Evolutionary conservation across 2,888 invertebrate genomes (phyloP), one percentile per base, ranked within the genome.

Genomic region (Agriopis aurantiaria): DNA sequence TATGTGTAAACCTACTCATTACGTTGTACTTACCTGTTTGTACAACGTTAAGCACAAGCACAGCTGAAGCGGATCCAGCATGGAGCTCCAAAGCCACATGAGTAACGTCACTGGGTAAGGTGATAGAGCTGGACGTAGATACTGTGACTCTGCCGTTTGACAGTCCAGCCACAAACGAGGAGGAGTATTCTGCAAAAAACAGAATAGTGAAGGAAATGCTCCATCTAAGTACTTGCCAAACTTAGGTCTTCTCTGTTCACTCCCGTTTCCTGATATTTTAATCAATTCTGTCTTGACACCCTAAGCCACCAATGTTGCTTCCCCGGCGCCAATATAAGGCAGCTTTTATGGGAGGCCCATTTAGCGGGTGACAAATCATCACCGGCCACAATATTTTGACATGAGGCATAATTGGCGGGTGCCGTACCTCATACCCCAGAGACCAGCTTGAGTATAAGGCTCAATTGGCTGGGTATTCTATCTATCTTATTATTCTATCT

Each of bases 21-120:
- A 41, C 8, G 41, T 41, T n/a, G 8, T 49, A n/a, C 49, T 48
- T 70, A 79, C 83, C 80, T 72, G 75, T 57, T 68, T 71, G 62
- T 43, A 63, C 14, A 12, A 84, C 71, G n/a, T 56, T 66, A 6
- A 80, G 66, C 49, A 80, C 71, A 1, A 93, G 82, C 3, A 89
- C 89, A n/a, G 91, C 81, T 46, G 80, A 78, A 7, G 88, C 89
- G 8, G 71, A 64, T 7, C 72, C 83, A 5, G 86, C 88, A 8
- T 78, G 81, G 9, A 93, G 79, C 72, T 89, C 88, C 56, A 93
- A 70, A 7, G 80, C 75, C 4, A 90, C 75, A 52, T 79, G 79
- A 0, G 81, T 75, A 12, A 84, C 68, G 46, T 82, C 79, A 48
- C 68, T 62, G 0, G 89, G 85, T 46, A 89, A 59, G 8, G 69